Base-by-base conservation (phyloP, 2,888 invertebrate genomes). In the Tuta absoluta region DNA sequence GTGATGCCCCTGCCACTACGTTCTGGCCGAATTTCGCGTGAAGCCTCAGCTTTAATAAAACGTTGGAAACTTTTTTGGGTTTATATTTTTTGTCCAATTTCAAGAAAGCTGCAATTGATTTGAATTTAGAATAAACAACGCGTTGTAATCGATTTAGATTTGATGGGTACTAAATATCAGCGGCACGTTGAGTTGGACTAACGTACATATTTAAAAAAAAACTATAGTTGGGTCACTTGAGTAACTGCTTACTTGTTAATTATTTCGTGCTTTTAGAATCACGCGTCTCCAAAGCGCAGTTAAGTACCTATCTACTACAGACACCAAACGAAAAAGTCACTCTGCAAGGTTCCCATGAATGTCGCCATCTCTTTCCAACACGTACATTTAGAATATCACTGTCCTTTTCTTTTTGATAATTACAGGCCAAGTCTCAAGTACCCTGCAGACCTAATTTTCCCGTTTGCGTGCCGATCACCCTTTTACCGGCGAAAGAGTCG, bases 401-500 rank as follows among this genome's bases (percentile, higher is more conserved):
- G 45, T 45, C 45, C 45, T 45, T 45, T n/a, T 45, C 4, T 0
- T 45, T n/a, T n/a, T 45, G 17, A 45, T 45, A n/a, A 45, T 45
- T 45, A 45, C 45, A 4, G 14, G 21, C 21, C 5, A 51, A 51
- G 51, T 51, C n/a, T n/a, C 51, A 19, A 51, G 51, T 23, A 53
- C 14, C 4, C 5, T 14, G 51, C 51, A 23, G 51, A 53, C 60
- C 14, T 64, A 64, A 64, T 64, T 60, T 19, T 53, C 51, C 28
- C 37, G 19, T 17, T 48, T 53, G 64, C 60, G 63, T 51, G 59
- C 19, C 41, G 11, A 59, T 38, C 38, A 60, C 60, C 41, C 60
- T 38, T 64, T 64, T 53, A 28, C 60, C 28, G 49, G 37, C n/a
- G 17, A 49, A 49, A 17, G 23, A 12, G 48, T 58, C 58, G 33